A percentile compares a stretch with the other conserved stretches of the same genome.
Conservation (phyloP, 2,888 invertebrate genomes). For the Patella depressa region DNA sequence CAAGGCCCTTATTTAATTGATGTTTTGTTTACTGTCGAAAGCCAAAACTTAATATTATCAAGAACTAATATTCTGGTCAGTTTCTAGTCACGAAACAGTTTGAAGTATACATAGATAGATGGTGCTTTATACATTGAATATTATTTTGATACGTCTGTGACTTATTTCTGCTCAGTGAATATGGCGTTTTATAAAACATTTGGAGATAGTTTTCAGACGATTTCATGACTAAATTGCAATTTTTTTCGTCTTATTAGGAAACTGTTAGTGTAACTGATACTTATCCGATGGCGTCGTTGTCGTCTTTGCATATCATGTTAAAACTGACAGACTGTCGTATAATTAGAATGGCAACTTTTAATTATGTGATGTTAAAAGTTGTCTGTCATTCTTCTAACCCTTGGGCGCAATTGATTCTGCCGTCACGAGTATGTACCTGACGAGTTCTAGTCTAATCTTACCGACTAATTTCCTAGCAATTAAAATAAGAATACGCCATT, state of each 20-base stretch:
- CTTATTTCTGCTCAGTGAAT: too few species aligned
- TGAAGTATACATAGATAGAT: too few species aligned
- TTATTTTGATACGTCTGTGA: too few species aligned
- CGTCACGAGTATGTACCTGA: conserved; percentile 7
- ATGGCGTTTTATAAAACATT: background rate
- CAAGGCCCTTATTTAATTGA: too few species aligned
- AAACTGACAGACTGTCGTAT: conserved; percentile 9
- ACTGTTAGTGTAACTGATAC: conserved; percentile 5
- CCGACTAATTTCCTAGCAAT: conserved; percentile 5
- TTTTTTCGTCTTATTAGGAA: background rate
- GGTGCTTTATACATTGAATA: too few species aligned
- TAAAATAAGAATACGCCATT: background rate
- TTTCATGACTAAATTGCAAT: conserved; percentile 10
- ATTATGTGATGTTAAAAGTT: background rate
- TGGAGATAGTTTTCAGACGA: background rate
- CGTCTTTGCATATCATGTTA: conserved; percentile 5
- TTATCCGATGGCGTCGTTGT: conserved; percentile 5
- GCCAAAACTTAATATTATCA: too few species aligned
- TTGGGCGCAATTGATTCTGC: background rate
- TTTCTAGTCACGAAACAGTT: too few species aligned
- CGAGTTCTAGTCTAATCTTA: background rate
- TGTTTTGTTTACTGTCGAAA: too few species aligned
- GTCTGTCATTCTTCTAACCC: conserved; percentile 5
- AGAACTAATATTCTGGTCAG: too few species aligned
- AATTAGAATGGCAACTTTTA: conserved; percentile 7